Base-by-base conservation (phyloP, 2,113 vertebrate species). In the Erythrocercus mccallii region DNA sequence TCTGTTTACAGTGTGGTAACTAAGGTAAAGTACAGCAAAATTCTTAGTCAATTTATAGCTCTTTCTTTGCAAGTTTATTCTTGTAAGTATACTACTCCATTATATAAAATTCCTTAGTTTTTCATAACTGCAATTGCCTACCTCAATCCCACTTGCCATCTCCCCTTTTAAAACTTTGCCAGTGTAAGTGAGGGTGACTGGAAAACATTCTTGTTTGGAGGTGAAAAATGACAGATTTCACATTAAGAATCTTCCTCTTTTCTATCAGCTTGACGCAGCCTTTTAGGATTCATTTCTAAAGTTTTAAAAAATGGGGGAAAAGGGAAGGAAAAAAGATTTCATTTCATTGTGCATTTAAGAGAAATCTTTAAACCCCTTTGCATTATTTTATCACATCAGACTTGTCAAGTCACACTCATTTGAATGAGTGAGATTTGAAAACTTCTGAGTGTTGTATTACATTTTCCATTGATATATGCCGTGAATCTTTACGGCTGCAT, bases 371-470 rank as follows among this genome's bases (percentile, higher is more conserved):
- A 95, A 96, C 44, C 79, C 48, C 79, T 91, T 94, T 91, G 61
- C 92, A 84, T 80, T 93, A 86, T 96, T 95, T 94, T 94, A 89
- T 97, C 91, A 42, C 92, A 95, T 94, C 93, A 96, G 85, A 78
- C 94, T 95, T 92, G 96, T 98, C 97, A 96, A 88, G 94, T 97
- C 94, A 95, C 97, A 97, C 97, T 98, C 97, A 96, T 91, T 95
- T 94, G 92, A 97, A 97, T 96, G 97, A 98, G 97, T 97, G 97
- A 93, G 97, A 92, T 97, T 91, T 96, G 95, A 97, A 97, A 97
- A 96, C 91, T 95, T 95, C 72, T 94, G 97, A 97, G 98, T 97
- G 97, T 96, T 97, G 88, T 80, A 58, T 96, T 97, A 97, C 95
- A 96, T 96, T 97, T 96, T 95, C 97, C 96, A 95, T 93, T 95